These are phyloP conservation scores for Grammomys dolichurus DNA, from an alignment of 2,113 vertebrate species.

Conservation along the genomic window DNA sequence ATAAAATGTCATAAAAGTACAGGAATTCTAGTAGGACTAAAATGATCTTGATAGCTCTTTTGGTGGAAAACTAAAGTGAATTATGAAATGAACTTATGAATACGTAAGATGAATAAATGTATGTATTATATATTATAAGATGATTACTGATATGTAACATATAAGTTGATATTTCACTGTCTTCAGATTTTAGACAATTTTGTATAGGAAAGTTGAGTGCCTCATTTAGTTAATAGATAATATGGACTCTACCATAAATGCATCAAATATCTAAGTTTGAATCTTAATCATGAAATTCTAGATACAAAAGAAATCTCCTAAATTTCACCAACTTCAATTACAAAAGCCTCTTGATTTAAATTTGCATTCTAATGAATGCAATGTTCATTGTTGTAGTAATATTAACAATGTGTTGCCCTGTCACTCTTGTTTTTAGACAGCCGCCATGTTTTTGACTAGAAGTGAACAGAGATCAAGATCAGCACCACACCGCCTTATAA, in stretches of 20 bases:
- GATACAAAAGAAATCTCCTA: background rate
- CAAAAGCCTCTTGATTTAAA: background rate
- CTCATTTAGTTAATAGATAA: background rate
- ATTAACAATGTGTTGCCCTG: no score
- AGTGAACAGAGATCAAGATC: no score
- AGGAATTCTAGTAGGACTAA: background rate
- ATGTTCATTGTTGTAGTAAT: no score
- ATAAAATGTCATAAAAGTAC: background rate
- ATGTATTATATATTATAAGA: background rate
- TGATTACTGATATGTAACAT: background rate
- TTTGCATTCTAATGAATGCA: background rate
- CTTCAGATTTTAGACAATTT: background rate
- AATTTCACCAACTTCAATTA: background rate
- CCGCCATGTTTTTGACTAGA: no score
- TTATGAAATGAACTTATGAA: background rate
- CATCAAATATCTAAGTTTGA: background rate
- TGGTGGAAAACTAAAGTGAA: background rate
- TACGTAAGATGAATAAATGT: background rate
- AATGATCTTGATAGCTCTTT: background rate
- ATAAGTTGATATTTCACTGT: background rate
- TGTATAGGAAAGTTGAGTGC: background rate
- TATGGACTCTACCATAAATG: background rate
- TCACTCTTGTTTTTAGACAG: no score
- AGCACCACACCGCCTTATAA: no score
- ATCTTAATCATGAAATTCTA: background rate